phyloP scores from a whole-genome alignment of 1,140 invertebrate genomes.

The Bombus superbus region DNA sequence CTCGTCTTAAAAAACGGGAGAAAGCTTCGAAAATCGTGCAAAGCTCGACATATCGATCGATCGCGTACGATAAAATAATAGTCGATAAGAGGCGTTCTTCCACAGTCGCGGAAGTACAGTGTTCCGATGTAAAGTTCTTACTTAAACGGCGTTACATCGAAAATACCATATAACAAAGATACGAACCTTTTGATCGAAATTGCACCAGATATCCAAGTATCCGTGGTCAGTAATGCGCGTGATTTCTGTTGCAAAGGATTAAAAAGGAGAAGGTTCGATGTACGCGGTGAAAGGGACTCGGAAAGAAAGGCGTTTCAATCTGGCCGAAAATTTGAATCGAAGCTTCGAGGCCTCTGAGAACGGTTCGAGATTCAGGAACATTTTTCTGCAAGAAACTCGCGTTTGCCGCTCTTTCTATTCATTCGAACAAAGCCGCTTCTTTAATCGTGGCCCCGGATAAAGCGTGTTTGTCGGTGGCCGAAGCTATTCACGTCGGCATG shows the following conservation, averaged over 20 bases:
- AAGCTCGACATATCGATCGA: too few relatives aligned
- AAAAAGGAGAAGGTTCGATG: not conserved
- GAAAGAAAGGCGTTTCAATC: constrained; percentile 3
- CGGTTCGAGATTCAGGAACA: not conserved
- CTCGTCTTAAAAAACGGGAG: too few relatives aligned
- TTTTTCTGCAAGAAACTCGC: not conserved
- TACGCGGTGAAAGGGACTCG: too few relatives aligned
- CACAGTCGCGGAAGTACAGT: too few relatives aligned
- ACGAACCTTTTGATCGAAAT: not conserved
- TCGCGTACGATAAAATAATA: too few relatives aligned
- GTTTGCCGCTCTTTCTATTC: not conserved
- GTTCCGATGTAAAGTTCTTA: not conserved
- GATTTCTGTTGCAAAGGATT: not conserved
- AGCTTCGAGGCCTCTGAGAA: not conserved
- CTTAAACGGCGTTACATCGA: too few relatives aligned
- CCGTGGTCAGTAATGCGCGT: not conserved
- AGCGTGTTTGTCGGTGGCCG: constrained; percentile 18
- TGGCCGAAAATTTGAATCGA: not conserved
- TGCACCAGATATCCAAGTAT: not conserved
- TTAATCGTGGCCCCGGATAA: constrained; percentile 41
- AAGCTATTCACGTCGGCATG: constrained; percentile 3
- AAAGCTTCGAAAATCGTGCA: too few relatives aligned
- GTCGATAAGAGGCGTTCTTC: too few relatives aligned
- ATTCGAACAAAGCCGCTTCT: constrained; percentile 30
- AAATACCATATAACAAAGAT: not conserved